Base-by-base conservation (phyloP, 2,888 invertebrate genomes). In the Epistrophe eligans region DNA sequence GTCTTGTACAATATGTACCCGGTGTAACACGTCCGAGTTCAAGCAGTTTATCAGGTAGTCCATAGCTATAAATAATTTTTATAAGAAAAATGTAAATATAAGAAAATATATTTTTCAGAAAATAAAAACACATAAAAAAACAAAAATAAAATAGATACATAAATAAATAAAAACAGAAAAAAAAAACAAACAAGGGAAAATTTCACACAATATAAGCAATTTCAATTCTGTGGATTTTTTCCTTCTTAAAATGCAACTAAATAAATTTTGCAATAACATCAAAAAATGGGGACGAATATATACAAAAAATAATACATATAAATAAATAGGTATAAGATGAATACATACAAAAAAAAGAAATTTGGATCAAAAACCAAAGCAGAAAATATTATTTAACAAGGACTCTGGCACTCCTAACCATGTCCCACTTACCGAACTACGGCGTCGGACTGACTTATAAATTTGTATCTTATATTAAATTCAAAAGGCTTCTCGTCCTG, bases 11-110 rank as follows among this genome's bases (percentile, higher is more conserved):
- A 94, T 97, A 96, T 88, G 97, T 96, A 79, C 96, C 96, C 3
- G 97, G 97, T 2, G 97, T 97, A 71, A 97, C 96, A 83, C 96
- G 95, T 74, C 98, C 98, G 82, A 97, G 94, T 93, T 97, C 97
- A 89, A 97, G 94, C 3, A 97, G 96, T 70, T 96, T 95, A 88
- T 95, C 95, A 50, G 95, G 95, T 72, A 95, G 95, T 28, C 97
- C 97, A 90, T 97, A 96, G 89, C 97, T 93, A 83, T 50, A 79
- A 76, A 60, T 71, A 40, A 62, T 10, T 32, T 93, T 81, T 38
- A 74, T 40, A 60, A 11, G 40, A 28, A 74, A 60, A 35, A 60
- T 24, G 19, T n/a, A n/a, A n/a, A n/a, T 43, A 52, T 38, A 48
- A 13, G 28, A 50, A 24, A 45, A 45, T n/a, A n/a, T 58, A 72